Conservation (phyloP, 2,797 vertebrate species). For the Smutsia gigantea region DNA sequence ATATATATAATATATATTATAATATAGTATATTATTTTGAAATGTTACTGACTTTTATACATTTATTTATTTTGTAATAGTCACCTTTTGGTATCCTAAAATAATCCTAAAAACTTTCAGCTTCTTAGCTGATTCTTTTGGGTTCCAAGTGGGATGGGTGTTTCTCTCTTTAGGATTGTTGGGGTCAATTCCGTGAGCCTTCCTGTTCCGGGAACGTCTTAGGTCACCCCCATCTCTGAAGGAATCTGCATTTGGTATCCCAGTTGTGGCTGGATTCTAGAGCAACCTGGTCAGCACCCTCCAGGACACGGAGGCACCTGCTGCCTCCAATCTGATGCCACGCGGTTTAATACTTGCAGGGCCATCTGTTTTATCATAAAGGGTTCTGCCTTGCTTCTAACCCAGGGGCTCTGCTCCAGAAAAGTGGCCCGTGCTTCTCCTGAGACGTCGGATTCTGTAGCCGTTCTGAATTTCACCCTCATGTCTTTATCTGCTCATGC, state of each 20-base stretch:
- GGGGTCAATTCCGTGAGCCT: neutral
- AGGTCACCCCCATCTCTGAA: neutral
- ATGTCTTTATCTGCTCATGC: neutral
- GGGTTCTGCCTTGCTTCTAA: neutral
- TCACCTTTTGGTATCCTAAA: neutral
- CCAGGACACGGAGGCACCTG: neutral
- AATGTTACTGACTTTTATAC: neutral
- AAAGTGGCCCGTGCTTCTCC: neutral
- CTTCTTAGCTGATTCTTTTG: neutral
- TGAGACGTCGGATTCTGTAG: neutral
- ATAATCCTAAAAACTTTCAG: neutral
- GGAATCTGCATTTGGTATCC: neutral
- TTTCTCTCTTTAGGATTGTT: neutral
- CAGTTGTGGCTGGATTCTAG: neutral
- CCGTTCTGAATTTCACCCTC: neutral
- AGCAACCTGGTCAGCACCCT: neutral
- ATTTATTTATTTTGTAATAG: neutral
- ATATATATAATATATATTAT: no score
- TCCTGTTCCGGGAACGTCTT: neutral
- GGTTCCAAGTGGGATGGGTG: neutral
- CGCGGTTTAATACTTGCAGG: neutral
- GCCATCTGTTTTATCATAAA: neutral
- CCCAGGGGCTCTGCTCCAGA: neutral
- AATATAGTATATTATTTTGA: neutral
- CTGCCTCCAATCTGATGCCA: neutral